Evolutionary conservation across 92 coral and sea anemone genomes (phyloP).

Genomic region (Umimayanthus kanabou): DNA sequence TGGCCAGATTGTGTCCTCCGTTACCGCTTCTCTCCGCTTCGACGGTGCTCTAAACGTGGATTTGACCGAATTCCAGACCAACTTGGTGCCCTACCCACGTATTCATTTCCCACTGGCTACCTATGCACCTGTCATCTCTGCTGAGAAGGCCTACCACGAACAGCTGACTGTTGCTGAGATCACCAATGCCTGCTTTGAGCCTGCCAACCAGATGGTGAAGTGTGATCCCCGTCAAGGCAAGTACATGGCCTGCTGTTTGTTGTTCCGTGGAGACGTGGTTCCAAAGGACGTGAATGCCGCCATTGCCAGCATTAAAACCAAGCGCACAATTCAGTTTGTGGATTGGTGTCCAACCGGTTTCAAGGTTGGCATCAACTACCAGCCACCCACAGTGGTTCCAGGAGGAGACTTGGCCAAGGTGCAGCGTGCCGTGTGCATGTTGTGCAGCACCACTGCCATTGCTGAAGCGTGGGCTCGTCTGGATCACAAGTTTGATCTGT

Average conservation of each 20-base stretch:
- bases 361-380: conserved; percentile 80
- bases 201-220: conserved; percentile 62
- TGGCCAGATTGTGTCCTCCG: too few relatives aligned
- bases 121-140: not conserved
- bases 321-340: conserved; percentile 72
- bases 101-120: too few relatives aligned
- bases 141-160: conserved; percentile 91
- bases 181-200: conserved; percentile 56
- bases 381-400: conserved; percentile 18
- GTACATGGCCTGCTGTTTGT: conserved; percentile 57
- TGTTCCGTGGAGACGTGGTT: conserved; percentile 58
- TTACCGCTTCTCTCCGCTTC: too few relatives aligned
- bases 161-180: conserved; percentile 80
- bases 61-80: too few relatives aligned
- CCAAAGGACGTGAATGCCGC: conserved; percentile 80
- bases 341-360: conserved; percentile 78
- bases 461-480: conserved; percentile 88
- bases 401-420: conserved; percentile 18
- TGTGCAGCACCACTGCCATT: conserved; percentile 77
- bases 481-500: conserved; percentile 77
- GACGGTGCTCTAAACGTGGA: too few relatives aligned
- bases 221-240: conserved; percentile 60
- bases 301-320: conserved; percentile 72
- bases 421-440: conserved; percentile 26
- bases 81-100: too few relatives aligned